phyloP scores from a whole-genome alignment of 2,888 invertebrate genomes.

The Brachylomia viminalis region DNA sequence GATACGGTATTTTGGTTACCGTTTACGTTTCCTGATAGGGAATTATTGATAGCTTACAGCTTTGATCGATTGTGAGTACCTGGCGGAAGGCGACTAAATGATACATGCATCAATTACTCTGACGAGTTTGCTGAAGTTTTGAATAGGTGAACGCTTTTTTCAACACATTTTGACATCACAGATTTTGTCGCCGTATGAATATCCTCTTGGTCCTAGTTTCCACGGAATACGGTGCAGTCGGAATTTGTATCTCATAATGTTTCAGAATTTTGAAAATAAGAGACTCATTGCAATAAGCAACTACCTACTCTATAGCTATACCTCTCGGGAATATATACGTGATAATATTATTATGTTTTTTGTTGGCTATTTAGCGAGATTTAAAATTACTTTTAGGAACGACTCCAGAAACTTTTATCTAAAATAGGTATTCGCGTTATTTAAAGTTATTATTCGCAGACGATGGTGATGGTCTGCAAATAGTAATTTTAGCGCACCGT shows the following conservation, averaged over 20 bases:
- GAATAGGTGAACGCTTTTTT: background rate
- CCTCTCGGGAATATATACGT: background rate
- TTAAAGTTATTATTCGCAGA: too few species aligned
- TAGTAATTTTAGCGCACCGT: too few species aligned
- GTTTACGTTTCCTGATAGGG: slow-evolving; percentile 30
- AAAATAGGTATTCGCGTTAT: too few species aligned
- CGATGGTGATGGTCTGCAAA: too few species aligned
- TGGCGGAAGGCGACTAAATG: slow-evolving; percentile 44
- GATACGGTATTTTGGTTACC: slow-evolving; percentile 36
- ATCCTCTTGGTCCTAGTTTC: background rate
- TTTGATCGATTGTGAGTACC: slow-evolving; percentile 49
- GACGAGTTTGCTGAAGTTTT: slow-evolving; percentile 4
- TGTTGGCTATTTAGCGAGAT: background rate
- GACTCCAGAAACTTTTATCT: too few species aligned
- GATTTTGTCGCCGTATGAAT: background rate
- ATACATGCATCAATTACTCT: slow-evolving; percentile 35
- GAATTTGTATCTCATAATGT: background rate
- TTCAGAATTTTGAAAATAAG: background rate
- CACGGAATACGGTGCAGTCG: background rate
- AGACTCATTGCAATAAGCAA: background rate
- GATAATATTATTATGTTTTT: background rate
- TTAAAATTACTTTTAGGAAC: background rate
- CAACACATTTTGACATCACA: background rate
- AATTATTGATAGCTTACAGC: slow-evolving; percentile 44
- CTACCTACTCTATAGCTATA: background rate